Base-by-base conservation (phyloP, 2,113 vertebrate species). In the Rattus rattus region DNA sequence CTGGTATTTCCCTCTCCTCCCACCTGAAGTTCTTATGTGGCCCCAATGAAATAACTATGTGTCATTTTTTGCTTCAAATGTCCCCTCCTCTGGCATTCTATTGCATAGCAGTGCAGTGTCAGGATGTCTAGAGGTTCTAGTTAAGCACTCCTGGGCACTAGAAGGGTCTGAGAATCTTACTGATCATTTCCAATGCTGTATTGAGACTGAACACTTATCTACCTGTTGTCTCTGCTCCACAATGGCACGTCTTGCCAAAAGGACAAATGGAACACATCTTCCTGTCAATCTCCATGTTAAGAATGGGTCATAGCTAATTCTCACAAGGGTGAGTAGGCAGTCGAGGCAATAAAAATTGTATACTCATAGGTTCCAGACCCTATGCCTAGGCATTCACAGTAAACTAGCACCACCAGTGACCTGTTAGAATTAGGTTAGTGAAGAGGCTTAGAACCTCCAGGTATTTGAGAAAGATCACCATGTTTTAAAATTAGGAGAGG, bases 371-470 rank as follows among this genome's bases (percentile, higher is more conserved):
- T 94, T 75, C 28, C 90, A 88, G 93, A 92, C 8, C 52, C n/a
- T 47, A 65, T 17, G 12, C 73, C 7, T 77, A 20, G 7, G 10
- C 24, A 59, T 10, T 81, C 13, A 61, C 86, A 91, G 8, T 54
- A 80, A 95, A 75, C 17, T 56, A 72, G 52, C 73, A 54, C 13
- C 70, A 12, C 79, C 28, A 80, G 72, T 30, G 94, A 49, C 33
- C 16, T 1, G 20, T 61, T 91, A 70, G 56, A 83, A 90, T 91
- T 88, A 88, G 73, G 67, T 87, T 14, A 7, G 17, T 9, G 7
- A 95, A 93, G 67, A 90, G 75, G 36, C 43, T 76, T 91, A 84
- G 81, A 96, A 80, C n/a, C 86, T 75, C 65, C 22, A 89, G n/a
- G 49, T 7, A 0, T 87, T 92, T 2, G 80, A 96, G 80, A 94